Percentiles rank a stretch among this genome's conserved stretches.
phyloP scores from a whole-genome alignment of 2,113 vertebrate species.

The Entomyzon cyanotis region DNA sequence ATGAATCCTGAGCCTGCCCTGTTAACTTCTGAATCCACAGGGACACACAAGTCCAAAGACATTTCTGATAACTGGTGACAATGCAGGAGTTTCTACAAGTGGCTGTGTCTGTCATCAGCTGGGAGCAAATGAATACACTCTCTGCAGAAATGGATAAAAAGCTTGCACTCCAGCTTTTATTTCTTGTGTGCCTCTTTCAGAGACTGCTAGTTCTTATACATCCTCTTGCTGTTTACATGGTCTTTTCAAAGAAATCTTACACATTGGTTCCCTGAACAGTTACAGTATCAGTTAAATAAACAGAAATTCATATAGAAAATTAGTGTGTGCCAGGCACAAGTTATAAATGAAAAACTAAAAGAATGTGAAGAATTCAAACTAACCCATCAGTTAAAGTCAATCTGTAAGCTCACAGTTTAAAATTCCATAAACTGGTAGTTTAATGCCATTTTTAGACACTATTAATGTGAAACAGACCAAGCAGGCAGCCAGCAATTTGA shows the following conservation, averaged over 20 bases:
- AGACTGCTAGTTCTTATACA: background rate
- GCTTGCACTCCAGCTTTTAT: background rate
- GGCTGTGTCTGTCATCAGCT: background rate
- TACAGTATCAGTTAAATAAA: background rate
- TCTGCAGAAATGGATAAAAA: background rate
- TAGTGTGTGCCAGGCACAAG: background rate
- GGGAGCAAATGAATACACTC: background rate
- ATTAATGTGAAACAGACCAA: background rate
- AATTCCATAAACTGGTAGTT: background rate
- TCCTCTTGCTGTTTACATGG: background rate
- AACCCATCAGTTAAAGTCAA: background rate
- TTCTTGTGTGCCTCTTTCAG: background rate
- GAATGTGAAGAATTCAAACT: constrained; percentile 28
- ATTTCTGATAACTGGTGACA: background rate
- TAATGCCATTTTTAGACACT: background rate
- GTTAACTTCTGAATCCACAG: background rate
- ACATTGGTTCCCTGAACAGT: background rate
- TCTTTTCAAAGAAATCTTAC: background rate
- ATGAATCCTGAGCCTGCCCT: background rate
- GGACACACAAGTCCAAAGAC: background rate
- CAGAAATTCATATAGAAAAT: background rate
- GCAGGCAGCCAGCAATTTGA: background rate
- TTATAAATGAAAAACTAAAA: background rate
- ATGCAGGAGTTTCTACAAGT: background rate
- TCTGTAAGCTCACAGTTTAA: background rate